A percentile compares a stretch with the other conserved stretches of the same genome.
phyloP scores from a whole-genome alignment of 2,888 invertebrate genomes.

The Chalcis sispes region DNA sequence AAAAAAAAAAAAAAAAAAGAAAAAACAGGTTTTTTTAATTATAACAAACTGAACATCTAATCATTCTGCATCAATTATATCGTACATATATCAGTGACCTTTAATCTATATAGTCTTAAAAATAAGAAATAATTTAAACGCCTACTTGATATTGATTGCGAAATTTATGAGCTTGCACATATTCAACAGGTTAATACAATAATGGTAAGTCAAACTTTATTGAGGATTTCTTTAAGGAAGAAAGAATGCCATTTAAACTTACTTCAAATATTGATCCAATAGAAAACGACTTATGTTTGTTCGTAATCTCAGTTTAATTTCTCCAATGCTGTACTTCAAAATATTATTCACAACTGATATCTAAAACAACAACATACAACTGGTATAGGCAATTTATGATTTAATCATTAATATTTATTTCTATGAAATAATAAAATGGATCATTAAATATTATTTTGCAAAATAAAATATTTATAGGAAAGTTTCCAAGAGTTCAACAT shows the following conservation, averaged over 20 bases:
- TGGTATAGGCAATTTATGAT: too few species aligned
- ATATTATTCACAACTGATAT: slow-evolving; percentile 96
- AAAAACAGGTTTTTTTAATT: slow-evolving; percentile 9
- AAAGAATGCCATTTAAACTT: slow-evolving; percentile 75
- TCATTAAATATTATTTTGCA: not conserved
- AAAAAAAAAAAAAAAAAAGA: slow-evolving; percentile 4
- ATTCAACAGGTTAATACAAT: slow-evolving; percentile 45
- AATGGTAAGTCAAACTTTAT: slow-evolving; percentile 16
- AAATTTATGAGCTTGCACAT: slow-evolving; percentile 47
- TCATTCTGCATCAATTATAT: slow-evolving; percentile 35
- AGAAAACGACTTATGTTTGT: slow-evolving; percentile 92
- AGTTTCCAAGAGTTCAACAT: not conserved
- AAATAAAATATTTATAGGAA: not conserved
- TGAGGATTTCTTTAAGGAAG: not conserved
- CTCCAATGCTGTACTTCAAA: slow-evolving; percentile 95
- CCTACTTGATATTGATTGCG: slow-evolving; percentile 35
- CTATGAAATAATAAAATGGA: too few species aligned
- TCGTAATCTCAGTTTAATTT: slow-evolving; percentile 92
- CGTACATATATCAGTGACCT: slow-evolving; percentile 50
- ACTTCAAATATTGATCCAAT: slow-evolving; percentile 95
- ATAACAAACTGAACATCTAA: not conserved
- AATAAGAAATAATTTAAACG: slow-evolving; percentile 38
- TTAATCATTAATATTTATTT: too few species aligned
- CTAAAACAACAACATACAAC: slow-evolving; percentile 77
- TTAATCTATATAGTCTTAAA: slow-evolving; percentile 54